These are phyloP conservation scores for Diploscapter pachys DNA, from an alignment of 1,140 invertebrate species.

Conservation along the genomic window DNA sequence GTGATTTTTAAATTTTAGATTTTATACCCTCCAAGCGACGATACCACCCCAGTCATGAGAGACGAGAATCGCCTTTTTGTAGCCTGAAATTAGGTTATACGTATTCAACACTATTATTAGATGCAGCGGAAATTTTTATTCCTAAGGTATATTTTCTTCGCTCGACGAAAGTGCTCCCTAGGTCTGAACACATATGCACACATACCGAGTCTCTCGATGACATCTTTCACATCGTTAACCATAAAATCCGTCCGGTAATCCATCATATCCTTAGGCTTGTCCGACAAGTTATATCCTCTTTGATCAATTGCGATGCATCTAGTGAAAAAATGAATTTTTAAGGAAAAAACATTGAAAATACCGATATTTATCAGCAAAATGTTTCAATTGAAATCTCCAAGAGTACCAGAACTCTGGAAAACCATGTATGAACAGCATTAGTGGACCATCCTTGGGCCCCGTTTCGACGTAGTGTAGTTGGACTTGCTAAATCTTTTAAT, in stretches of 20 bases:
- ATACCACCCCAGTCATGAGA: slow-evolving; percentile 79
- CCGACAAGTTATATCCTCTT: slow-evolving; percentile 77
- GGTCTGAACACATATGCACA: background rate
- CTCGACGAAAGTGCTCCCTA: background rate
- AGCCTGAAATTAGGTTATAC: slow-evolving; percentile 40
- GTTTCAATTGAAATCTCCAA: slow-evolving; percentile 61
- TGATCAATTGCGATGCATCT: slow-evolving; percentile 75
- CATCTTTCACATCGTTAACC: slow-evolving; percentile 70
- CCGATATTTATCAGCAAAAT: slow-evolving; percentile 53
- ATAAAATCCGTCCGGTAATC: slow-evolving; percentile 69
- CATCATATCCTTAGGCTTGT: slow-evolving; percentile 70
- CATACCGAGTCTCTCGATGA: slow-evolving; percentile 68
- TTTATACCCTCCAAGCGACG: slow-evolving; percentile 70
- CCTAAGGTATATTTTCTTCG: background rate
- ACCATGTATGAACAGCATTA: slow-evolving; percentile 63
- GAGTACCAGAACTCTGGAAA: slow-evolving; percentile 64
- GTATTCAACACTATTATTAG: background rate
- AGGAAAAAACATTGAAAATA: background rate
- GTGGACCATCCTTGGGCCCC: slow-evolving; percentile 57
- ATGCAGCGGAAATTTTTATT: background rate
- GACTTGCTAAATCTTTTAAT: slow-evolving; percentile 22
- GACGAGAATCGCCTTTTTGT: slow-evolving; percentile 64
- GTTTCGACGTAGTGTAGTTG: slow-evolving; percentile 60
- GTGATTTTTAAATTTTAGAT: background rate
- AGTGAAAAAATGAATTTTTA: slow-evolving; percentile 50